These are phyloP conservation scores for Caenorhabditis wallacei DNA, from an alignment of 2,888 invertebrate genomes.

Conservation along the genomic window DNA sequence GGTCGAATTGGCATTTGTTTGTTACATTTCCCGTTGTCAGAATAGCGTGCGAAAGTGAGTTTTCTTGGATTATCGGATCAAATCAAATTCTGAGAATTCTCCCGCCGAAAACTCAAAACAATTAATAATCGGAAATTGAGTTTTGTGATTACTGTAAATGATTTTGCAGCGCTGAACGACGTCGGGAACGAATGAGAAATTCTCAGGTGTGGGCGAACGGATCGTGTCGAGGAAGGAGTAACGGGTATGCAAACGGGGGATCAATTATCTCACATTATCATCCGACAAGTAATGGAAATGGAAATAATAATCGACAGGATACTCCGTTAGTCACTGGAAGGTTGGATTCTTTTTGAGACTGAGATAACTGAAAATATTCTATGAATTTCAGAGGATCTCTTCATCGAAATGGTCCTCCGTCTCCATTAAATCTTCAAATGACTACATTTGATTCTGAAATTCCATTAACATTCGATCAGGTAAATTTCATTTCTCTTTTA, in stretches of 20 bases:
- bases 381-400: slow-evolving; percentile 50
- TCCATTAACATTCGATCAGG: slow-evolving; percentile 79
- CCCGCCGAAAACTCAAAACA: not conserved
- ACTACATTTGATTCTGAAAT: slow-evolving; percentile 74
- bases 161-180: slow-evolving; percentile 69
- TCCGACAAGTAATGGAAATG: slow-evolving; percentile 59
- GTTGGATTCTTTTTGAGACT: not conserved
- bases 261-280: slow-evolving; percentile 64
- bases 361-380: not conserved
- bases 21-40: slow-evolving; percentile 82
- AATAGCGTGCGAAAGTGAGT: slow-evolving; percentile 72
- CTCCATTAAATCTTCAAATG: slow-evolving; percentile 76
- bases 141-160: slow-evolving; percentile 4
- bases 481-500: slow-evolving; percentile 29
- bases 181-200: slow-evolving; percentile 67
- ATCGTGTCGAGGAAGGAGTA: slow-evolving; percentile 66
- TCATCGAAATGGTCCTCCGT: slow-evolving; percentile 64
- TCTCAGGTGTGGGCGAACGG: slow-evolving; percentile 73
- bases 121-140: slow-evolving; percentile 19
- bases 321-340: slow-evolving; percentile 60
- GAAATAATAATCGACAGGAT: slow-evolving; percentile 58
- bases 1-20: slow-evolving; percentile 83
- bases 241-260: slow-evolving; percentile 70
- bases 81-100: not conserved
- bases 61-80: not conserved